Conservation (phyloP, 2,797 vertebrate genomes). For the Amphiprion clarkii region DNA sequence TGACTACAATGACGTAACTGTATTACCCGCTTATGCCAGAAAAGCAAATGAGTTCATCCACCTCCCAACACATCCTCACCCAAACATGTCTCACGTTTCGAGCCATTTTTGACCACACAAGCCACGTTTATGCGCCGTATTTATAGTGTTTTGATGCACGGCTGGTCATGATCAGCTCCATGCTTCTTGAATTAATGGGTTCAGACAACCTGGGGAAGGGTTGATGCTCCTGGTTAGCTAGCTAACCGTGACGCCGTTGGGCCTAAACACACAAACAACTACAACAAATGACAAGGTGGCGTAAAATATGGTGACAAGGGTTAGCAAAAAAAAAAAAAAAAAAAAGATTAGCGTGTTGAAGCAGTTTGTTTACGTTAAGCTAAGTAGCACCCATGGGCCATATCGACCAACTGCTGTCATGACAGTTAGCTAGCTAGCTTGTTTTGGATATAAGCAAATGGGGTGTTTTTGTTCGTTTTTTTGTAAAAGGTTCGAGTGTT, state of each 20-base stretch:
- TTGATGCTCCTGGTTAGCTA: conserved; percentile 53
- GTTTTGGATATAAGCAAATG: background rate
- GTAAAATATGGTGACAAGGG: background rate
- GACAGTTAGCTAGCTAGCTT: conserved; percentile 64
- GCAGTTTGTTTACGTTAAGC: conserved; percentile 58
- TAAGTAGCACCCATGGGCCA: conserved; percentile 25
- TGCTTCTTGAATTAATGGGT: background rate
- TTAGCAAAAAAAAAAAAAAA: too few relatives aligned
- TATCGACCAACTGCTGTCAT: conserved; percentile 40
- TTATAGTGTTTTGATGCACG: background rate
- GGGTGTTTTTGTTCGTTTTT: background rate
- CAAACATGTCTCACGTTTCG: background rate
- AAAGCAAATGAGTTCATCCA: conserved; percentile 57
- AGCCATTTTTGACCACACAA: too few relatives aligned
- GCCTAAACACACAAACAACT: conserved; percentile 49
- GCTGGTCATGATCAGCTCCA: too few relatives aligned
- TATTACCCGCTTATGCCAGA: conserved; percentile 63
- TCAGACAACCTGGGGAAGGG: conserved; percentile 24
- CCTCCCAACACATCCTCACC: conserved; percentile 37
- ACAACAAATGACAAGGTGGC: background rate
- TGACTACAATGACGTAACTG: conserved; percentile 76
- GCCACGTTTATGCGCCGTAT: background rate
- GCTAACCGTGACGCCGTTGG: conserved; percentile 70
- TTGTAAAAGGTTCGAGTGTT: background rate
- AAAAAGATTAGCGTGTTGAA: background rate